phyloP scores from a whole-genome alignment of 2,113 vertebrate species.

The Myrmecophaga tridactyla region DNA sequence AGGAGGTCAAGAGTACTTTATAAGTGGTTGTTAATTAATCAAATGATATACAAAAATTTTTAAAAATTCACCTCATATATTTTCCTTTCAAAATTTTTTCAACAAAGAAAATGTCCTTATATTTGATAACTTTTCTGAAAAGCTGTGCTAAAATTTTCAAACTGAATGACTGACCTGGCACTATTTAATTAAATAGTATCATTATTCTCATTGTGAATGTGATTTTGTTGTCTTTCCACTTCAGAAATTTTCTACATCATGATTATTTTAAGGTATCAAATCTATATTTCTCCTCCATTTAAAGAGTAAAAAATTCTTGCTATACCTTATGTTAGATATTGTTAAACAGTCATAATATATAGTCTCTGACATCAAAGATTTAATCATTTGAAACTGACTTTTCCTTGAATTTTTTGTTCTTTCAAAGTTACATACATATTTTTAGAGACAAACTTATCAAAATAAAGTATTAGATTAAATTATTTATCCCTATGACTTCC shows the following conservation, averaged over 20 bases:
- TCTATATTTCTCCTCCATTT: not conserved
- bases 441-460: not conserved
- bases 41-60: not conserved
- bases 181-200: not conserved
- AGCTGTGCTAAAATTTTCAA: not conserved
- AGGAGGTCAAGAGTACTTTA: not conserved
- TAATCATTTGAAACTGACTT: not conserved
- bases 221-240: not conserved
- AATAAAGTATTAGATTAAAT: not conserved
- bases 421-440: not conserved
- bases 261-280: not conserved
- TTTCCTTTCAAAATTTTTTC: not conserved
- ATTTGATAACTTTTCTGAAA: not conserved
- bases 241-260: not conserved
- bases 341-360: not conserved
- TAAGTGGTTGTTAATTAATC: not conserved
- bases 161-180: not conserved
- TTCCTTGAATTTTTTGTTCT: not conserved
- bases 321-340: not conserved
- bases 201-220: not conserved
- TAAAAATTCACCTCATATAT: not conserved
- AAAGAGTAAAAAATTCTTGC: not conserved
- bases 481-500: not conserved
- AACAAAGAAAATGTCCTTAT: not conserved
- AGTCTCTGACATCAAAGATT: not conserved